phyloP scores from a whole-genome alignment of 2,797 vertebrate genomes.

The Alca torda region DNA sequence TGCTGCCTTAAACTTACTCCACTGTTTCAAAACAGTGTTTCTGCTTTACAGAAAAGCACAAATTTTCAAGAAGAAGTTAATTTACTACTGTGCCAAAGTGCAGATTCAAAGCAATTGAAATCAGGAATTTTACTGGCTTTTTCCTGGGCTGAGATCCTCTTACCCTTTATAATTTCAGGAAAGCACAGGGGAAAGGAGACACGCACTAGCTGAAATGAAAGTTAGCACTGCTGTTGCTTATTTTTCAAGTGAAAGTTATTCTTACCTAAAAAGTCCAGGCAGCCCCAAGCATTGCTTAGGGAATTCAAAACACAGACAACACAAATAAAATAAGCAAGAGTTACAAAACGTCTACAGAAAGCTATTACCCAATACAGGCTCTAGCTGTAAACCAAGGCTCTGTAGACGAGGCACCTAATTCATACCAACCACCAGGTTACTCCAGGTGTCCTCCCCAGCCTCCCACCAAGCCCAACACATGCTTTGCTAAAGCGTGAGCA shows the following conservation, averaged over 20 bases:
- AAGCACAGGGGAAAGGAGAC: not conserved
- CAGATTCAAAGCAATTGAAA: not conserved
- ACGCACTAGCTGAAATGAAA: not conserved
- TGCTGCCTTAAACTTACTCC: not conserved
- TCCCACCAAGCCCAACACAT: not conserved
- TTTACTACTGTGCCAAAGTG: not conserved
- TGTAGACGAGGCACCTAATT: not conserved
- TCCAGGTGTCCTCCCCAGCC: not conserved
- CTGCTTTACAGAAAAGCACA: not conserved
- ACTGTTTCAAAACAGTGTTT: not conserved
- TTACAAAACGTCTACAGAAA: not conserved
- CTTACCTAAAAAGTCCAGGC: not conserved
- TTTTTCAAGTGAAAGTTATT: not conserved
- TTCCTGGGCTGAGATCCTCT: not conserved
- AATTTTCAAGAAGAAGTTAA: not conserved
- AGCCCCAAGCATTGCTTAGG: not conserved
- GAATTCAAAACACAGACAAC: not conserved
- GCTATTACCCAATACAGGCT: not conserved
- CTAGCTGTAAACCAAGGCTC: not conserved
- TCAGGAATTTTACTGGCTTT: not conserved
- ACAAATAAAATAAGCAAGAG: not conserved
- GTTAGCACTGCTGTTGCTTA: not conserved
- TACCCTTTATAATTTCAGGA: not conserved
- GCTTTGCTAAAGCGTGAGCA: not conserved
- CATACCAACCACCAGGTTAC: not conserved